Base-by-base conservation (phyloP, 37 sponge, comb jelly and placozoan species). In the Corticium candelabrum region DNA sequence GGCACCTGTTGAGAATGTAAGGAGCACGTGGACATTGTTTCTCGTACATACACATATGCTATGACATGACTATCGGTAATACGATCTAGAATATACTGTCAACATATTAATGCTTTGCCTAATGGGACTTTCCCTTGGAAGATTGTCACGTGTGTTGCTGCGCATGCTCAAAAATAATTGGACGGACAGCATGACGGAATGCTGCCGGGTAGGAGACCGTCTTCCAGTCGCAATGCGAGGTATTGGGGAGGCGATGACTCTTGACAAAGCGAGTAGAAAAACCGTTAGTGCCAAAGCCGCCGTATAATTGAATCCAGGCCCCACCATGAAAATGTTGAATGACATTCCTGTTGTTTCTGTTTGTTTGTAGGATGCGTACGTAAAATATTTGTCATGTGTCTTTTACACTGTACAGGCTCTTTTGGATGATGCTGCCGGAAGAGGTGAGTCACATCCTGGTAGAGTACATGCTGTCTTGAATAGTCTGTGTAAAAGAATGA, bases 301-400 rank as follows among this genome's bases (percentile, higher is more conserved):
- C n/a, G n/a, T n/a, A n/a, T n/a, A n/a, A 50, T 11, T 50, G 21
- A 50, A 50, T 21, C 15, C 62, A 21, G 21, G 62, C 62, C 21
- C 21, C 62, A 27, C 21, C 62, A 50, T 21, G 62, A 50, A 50
- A 50, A 11, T n/a, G n/a, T n/a, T n/a, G n/a, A n/a, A n/a, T n/a
- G n/a, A n/a, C n/a, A n/a, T n/a, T n/a, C n/a, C n/a, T n/a, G 56
- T 43, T 5, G 56, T 43, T 5, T 43, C 11, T 43, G 56, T 43
- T 7, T 70, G 35, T 70, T 34, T 34, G 33, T 70, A 70, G 73
- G 73, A 70, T 4, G 73, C 73, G 73, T 70, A 70, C 31, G 35
- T 70, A 4, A 70, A 70, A 32, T 70, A 70, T 32, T 7, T 70
- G 73, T 4, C 73, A 34, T 70, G 73, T 32, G 73, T 34, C 21